Evolutionary conservation across 2,888 invertebrate genomes (phyloP), one percentile per base, ranked within the genome.

Genomic region (Melieria picta): DNA sequence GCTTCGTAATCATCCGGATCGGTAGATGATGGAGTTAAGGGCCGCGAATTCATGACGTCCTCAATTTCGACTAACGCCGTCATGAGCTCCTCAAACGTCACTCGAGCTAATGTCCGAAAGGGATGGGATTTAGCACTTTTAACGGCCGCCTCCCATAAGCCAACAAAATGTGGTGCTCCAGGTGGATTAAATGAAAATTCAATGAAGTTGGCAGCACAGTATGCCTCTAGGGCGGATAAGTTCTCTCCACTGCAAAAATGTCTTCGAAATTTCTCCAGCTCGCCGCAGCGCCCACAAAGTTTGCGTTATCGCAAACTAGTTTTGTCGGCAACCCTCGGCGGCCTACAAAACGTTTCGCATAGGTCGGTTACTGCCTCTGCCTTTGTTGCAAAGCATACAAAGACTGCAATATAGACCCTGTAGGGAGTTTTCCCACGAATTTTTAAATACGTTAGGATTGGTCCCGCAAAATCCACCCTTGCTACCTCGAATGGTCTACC

Each of bases 391-490:
- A 74, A 57, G 5, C 74, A 72, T 7, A 74, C 60, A 56, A 72
- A 74, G 11, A 72, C 65, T 5, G 65, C 65, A 30, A 70, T 64
- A 52, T 72, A 72, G n/a, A 68, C 65, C 69, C 71, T 71, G 30
- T 65, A 52, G 7, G 73, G 71, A 13, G 56, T 60, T 52, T 71
- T 71, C 4, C 72, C 75, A 9, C 75, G 69, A n/a, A 74, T 74
- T 16, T 16, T 16, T 16, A 16, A 16, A 16, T 1, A 16, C 16
- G 16, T 16, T 16, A 16, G 16, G 2, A 16, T 30, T 3, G 71
- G 71, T 10, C 69, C 71, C 65, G 71, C 72, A 65, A 75, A 75
- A 56, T 77, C 74, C 9, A 77, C 71, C 30, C 74, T 72, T 64
- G 72, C 65, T 48, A 68, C 58, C 46, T 66, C 65, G 65, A 74